A percentile compares a stretch with the other conserved stretches of the same genome.
Conservation (phyloP, 2,113 vertebrate species). For the Tangachromis dhanisi region DNA sequence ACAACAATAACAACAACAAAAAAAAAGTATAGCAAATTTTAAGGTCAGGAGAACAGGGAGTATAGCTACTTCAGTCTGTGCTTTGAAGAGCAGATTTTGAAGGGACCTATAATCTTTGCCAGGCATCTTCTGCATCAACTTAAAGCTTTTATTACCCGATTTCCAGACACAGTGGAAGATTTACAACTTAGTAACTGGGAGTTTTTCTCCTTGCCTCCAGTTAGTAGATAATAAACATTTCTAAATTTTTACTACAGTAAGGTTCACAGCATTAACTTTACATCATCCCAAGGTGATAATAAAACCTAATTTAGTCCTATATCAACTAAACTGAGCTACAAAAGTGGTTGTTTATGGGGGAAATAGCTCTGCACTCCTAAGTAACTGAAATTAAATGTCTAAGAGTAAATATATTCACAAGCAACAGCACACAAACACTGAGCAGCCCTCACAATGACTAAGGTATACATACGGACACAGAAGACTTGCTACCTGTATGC, state of each 20-base stretch:
- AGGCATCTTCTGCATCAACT: background rate
- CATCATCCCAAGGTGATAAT: background rate
- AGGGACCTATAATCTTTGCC: background rate
- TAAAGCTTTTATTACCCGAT: background rate
- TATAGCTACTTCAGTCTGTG: background rate
- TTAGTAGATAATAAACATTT: background rate
- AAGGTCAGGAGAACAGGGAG: background rate
- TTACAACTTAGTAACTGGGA: background rate
- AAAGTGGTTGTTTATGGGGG: background rate
- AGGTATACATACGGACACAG: background rate
- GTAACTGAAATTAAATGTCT: background rate
- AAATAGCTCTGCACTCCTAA: background rate
- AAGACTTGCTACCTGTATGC: slow-evolving; percentile 77
- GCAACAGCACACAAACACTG: background rate
- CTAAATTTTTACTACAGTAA: background rate
- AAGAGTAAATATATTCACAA: background rate
- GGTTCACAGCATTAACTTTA: background rate
- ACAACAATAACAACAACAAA: background rate
- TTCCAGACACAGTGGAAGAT: background rate
- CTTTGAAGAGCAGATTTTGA: background rate
- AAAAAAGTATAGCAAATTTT: background rate
- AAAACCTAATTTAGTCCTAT: background rate
- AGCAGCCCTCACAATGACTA: background rate
- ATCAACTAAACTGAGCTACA: background rate
- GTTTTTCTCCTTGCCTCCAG: background rate